phyloP scores from a whole-genome alignment of 1,140 invertebrate genomes.

The Cydia splendana region DNA sequence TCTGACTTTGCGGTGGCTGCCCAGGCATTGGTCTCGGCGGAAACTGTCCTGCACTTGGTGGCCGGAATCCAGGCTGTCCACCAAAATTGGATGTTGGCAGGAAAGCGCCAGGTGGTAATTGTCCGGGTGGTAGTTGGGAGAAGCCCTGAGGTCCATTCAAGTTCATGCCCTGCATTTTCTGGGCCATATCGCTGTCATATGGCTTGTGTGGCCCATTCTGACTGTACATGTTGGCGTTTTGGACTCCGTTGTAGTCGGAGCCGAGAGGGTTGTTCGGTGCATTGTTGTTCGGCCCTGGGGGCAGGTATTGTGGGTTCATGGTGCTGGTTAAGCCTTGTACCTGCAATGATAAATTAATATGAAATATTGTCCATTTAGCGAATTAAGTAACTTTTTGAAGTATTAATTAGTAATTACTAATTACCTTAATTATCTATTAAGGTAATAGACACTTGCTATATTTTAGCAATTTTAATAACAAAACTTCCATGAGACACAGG shows the following conservation, averaged over 20 bases:
- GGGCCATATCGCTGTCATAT: slow-evolving; percentile 62
- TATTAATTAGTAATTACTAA: too few relatives aligned
- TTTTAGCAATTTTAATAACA: too few relatives aligned
- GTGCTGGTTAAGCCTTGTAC: slow-evolving; percentile 57
- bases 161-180: slow-evolving; percentile 75
- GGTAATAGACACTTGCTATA: too few relatives aligned
- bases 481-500: too few relatives aligned
- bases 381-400: too few relatives aligned
- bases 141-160: slow-evolving; percentile 63
- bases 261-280: slow-evolving; percentile 62
- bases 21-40: slow-evolving; percentile 36
- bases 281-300: slow-evolving; percentile 76
- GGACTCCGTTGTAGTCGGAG: slow-evolving; percentile 68
- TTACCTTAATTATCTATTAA: too few relatives aligned
- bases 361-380: too few relatives aligned
- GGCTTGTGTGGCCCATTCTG: slow-evolving; percentile 59
- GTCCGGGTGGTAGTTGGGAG: slow-evolving; percentile 66
- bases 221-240: slow-evolving; percentile 67
- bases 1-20: background rate
- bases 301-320: slow-evolving; percentile 75
- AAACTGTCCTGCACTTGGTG: slow-evolving; percentile 38
- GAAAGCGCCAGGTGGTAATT: slow-evolving; percentile 55
- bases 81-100: slow-evolving; percentile 27
- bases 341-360: slow-evolving; percentile 46
- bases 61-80: slow-evolving; percentile 28